Percentiles rank a stretch among this genome's conserved stretches.
Conservation (phyloP, 2,888 invertebrate genomes). For the Stegophylla sp. region DNA sequence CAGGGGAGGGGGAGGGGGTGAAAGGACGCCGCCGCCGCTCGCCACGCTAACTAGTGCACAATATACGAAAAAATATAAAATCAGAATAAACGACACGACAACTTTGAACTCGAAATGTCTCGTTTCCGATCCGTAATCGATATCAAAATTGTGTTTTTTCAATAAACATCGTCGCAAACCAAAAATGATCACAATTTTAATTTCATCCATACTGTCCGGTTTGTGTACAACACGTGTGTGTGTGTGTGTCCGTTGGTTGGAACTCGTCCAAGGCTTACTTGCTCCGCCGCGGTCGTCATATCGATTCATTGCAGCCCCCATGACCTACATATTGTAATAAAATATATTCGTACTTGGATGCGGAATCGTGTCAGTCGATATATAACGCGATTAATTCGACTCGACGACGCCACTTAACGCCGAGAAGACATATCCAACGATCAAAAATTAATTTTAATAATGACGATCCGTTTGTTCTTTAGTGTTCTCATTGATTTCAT, state of each 20-base stretch:
- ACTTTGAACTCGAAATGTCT: no score
- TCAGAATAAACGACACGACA: no score
- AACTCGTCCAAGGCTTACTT: conserved; percentile 56
- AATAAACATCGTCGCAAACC: no score
- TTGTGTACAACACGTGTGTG: not conserved
- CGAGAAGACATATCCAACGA: not conserved
- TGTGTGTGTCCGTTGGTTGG: conserved; percentile 27
- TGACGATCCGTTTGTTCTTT: no score
- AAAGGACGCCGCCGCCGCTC: no score
- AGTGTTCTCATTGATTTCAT: no score
- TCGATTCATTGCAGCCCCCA: conserved; percentile 56
- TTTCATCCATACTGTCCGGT: not conserved
- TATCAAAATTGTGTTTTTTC: no score
- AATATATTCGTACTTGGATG: conserved; percentile 42
- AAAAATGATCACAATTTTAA: not conserved
- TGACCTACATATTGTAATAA: conserved; percentile 58
- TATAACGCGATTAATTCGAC: not conserved
- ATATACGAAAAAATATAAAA: no score
- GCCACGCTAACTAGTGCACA: no score
- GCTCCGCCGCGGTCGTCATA: conserved; percentile 40
- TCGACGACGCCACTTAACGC: not conserved
- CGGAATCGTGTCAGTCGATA: conserved; percentile 30
- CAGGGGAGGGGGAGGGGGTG: no score
- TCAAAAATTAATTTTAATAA: not conserved
- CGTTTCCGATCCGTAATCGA: no score